Evolutionary conservation across 2,113 vertebrate genomes (phyloP), one percentile per base, ranked within the genome.

Genomic region (Platanista minor): DNA sequence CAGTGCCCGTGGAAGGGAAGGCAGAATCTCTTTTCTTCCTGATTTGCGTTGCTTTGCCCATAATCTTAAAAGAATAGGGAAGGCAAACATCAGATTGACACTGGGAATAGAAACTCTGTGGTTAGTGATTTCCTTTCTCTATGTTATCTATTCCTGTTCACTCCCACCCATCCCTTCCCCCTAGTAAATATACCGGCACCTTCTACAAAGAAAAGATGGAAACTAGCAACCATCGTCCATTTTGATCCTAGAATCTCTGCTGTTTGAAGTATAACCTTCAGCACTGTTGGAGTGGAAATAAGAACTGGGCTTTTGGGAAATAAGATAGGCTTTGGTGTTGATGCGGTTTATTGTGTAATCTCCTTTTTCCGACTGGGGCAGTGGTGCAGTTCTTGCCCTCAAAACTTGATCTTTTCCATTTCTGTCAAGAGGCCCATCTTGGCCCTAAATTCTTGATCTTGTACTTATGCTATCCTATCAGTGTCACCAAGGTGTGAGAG

Each of bases 81-180:
- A 96, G 88, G 82, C 49, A 87, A 75, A 80, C n/a, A 27, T 83
- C 71, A 81, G 49, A 72, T 82, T 57, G 80, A 96, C 96, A 96
- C 64, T 11, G n/a, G 88, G 59, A 94, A 69, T 81, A 94, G 91
- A 85, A 90, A 86, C 64, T 66, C 87, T 52, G 75, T 67, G 91
- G 84, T 90, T 33, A 64, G 43, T 81, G 82, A 91, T 88, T 95
- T 90, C 94, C 46, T 78, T 95, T 93, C 46, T 46, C 61, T 46
- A 4, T 20, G 64, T 77, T 74, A 66, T 81, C 84, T 66, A 92
- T 74, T 85, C 66, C 75, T 86, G 62, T 57, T 89, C 49, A 49
- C 39, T 33, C 29, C 77, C 36, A 11, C 49, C 8, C 80, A 1
- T 17, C 69, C 39, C 52, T 74, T 29, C 62, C n/a, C 25, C 29